Conservation (phyloP, 2,888 invertebrate species). For the Polietes domitor region DNA sequence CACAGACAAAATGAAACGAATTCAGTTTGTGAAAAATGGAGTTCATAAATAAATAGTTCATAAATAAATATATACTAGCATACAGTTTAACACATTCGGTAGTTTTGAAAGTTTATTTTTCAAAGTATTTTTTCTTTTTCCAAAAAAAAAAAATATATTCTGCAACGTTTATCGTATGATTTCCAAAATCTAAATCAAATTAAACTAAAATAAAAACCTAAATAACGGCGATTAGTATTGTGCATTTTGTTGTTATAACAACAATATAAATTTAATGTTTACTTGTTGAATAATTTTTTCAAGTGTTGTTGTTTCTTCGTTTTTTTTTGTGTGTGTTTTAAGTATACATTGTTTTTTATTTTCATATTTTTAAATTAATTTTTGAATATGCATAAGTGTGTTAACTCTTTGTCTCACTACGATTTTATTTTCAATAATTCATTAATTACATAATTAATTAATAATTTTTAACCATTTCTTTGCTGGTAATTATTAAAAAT, state of each 20-base stretch:
- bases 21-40: no score
- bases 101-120: no score
- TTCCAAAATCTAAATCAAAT: background rate
- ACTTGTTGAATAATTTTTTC: slow-evolving; percentile 4
- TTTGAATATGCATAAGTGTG: slow-evolving; percentile 70
- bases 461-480: slow-evolving; percentile 21
- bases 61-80: no score
- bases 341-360: slow-evolving; percentile 74
- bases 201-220: slow-evolving; percentile 11
- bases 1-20: no score
- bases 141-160: no score
- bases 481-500: background rate
- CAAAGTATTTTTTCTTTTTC: no score
- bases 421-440: slow-evolving; percentile 44
- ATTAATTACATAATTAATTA: slow-evolving; percentile 44
- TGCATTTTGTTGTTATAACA: slow-evolving; percentile 38
- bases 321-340: slow-evolving; percentile 59
- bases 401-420: slow-evolving; percentile 72
- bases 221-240: slow-evolving; percentile 32
- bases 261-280: slow-evolving; percentile 25
- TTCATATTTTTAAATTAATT: slow-evolving; percentile 57
- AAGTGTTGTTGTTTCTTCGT: background rate
- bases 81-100: no score
- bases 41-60: no score
- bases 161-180: slow-evolving; percentile 7